phyloP scores from a whole-genome alignment of 2,113 vertebrate genomes.

The Paralichthys olivaceus region DNA sequence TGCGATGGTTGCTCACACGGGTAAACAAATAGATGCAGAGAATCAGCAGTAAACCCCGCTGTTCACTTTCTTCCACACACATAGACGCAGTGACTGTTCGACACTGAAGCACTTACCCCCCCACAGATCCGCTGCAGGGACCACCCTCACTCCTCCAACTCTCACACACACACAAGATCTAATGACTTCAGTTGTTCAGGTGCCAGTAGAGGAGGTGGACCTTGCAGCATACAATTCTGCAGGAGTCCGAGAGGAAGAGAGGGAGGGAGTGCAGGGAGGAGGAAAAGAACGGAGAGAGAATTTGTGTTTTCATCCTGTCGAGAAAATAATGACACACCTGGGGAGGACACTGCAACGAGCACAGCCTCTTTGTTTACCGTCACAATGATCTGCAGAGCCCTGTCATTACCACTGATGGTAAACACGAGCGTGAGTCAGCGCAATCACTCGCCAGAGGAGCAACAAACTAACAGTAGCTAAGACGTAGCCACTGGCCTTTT shows the following conservation, averaged over 20 bases:
- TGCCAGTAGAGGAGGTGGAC: background rate
- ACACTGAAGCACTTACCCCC: too few species aligned
- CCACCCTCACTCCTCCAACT: background rate
- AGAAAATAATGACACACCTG: conserved; percentile 53
- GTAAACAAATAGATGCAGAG: too few species aligned
- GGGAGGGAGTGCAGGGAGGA: background rate
- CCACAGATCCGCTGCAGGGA: background rate
- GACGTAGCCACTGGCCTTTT: background rate
- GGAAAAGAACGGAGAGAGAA: background rate
- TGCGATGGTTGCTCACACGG: background rate
- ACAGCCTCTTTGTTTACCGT: conserved; percentile 32
- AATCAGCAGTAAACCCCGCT: too few species aligned
- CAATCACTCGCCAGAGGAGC: background rate
- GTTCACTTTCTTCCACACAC: too few species aligned
- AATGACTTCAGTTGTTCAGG: conserved; percentile 17
- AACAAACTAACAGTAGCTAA: background rate
- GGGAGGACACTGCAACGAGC: conserved; percentile 2
- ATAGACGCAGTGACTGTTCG: too few species aligned
- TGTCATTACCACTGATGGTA: conserved; percentile 20
- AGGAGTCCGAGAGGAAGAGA: too few species aligned
- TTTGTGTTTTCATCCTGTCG: conserved; percentile 39
- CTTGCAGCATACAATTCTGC: background rate
- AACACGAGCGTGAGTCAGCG: conserved; percentile 12
- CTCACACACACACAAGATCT: background rate
- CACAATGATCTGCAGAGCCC: conserved; percentile 8